Evolutionary conservation across 2,888 invertebrate species (phyloP).

Genomic region (Cordilura impudica): DNA sequence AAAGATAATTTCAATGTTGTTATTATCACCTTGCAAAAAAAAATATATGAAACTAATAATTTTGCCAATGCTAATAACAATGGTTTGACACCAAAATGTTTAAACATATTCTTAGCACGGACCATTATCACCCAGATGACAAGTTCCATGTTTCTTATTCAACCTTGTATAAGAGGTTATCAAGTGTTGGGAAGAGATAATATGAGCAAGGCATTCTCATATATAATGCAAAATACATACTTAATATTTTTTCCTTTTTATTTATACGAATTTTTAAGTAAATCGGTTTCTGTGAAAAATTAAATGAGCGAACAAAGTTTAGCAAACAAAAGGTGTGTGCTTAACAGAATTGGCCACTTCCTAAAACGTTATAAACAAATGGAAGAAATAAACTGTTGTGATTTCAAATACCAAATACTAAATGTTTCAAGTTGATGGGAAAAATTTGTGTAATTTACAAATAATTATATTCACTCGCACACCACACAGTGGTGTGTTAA

Average conservation of each 20-base stretch:
- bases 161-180: slow-evolving; percentile 5
- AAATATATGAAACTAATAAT: neutral
- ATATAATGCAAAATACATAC: slow-evolving; percentile 20
- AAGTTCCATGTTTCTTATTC: neutral
- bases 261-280: slow-evolving; percentile 21
- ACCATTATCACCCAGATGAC: slow-evolving; percentile 16
- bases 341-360: neutral
- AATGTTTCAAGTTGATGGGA: slow-evolving; percentile 37
- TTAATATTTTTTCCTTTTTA: too few relatives aligned
- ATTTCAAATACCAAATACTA: slow-evolving; percentile 38
- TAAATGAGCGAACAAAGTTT: slow-evolving; percentile 34
- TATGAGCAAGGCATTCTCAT: slow-evolving; percentile 31
- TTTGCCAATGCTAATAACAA: slow-evolving; percentile 32
- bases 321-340: neutral
- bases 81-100: slow-evolving; percentile 30
- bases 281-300: slow-evolving; percentile 51
- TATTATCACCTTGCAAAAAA: slow-evolving; percentile 18
- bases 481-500: slow-evolving; percentile 1
- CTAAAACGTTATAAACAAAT: neutral
- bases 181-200: slow-evolving; percentile 19
- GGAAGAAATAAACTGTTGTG: neutral
- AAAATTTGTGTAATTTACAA: slow-evolving; percentile 38
- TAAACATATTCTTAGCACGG: slow-evolving; percentile 15
- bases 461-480: slow-evolving; percentile 27
- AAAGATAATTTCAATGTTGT: slow-evolving; percentile 8